Evolutionary conservation across 1,140 invertebrate genomes (phyloP), one percentile per base, ranked within the genome.

Genomic region (Calliopsis andreniformis): DNA sequence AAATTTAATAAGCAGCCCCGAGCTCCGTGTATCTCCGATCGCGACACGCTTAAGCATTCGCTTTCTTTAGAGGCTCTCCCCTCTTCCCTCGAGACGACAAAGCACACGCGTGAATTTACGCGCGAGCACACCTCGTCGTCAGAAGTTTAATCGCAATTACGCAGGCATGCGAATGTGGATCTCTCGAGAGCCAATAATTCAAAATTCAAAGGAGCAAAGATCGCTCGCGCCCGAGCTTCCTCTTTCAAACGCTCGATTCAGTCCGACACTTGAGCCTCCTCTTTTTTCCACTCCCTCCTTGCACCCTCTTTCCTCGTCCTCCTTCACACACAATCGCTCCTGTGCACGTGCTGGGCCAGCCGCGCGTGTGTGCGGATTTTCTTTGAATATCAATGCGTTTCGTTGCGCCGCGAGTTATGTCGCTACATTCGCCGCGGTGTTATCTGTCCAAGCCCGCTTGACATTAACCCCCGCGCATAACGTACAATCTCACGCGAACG

Each of bases 371-470:
- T 30, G 49, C 7, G 35, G 55, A 59, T 35, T 72, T 77, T 68
- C 62, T 68, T 77, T 66, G 61, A 80, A 80, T 80, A 72, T 77
- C 73, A 80, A 80, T 58, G 30, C 32, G 63, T 49, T 58, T 80
- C 67, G n/a, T 47, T 72, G 67, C 63, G 23, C 32, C 28, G 20
- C 69, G 64, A 71, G 59, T 75, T 76, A 80, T 76, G 72, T 80
- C 49, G 70, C 55, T 67, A 75, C 66, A 66, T 59, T 56, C n/a
- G 53, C 58, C 47, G 30, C 66, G 49, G 64, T 70, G 71, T 79
- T 63, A 76, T 62, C 59, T 75, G 78, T 75, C 61, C 70, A 39
- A 51, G 64, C 55, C 72, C 55, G 75, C 56, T 39, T 47, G 30
- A 35, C 28, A 35, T 35, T 35, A 58, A 39, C 43, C 66, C 32